A percentile compares a stretch with the other conserved stretches of the same genome.
Conservation (phyloP, 2,113 vertebrate genomes). For the Petrocephalus microphthalmus region DNA sequence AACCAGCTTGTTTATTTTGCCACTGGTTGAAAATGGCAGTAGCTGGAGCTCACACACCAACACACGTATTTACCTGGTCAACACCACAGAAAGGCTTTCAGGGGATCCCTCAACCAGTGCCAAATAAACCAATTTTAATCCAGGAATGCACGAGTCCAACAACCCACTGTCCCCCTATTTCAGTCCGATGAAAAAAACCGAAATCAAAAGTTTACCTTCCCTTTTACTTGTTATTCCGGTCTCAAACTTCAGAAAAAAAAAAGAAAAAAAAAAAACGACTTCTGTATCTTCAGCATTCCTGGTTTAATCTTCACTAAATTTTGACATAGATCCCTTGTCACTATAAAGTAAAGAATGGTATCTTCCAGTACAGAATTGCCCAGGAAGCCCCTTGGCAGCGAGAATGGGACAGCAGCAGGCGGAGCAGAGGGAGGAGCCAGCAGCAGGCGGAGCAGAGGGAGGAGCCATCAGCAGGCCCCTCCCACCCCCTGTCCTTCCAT, state of each 20-base stretch:
- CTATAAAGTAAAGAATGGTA: not conserved
- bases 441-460: not conserved
- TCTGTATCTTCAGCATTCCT: not conserved
- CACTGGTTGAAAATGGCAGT: not conserved
- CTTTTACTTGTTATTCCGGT: not conserved
- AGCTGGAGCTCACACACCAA: not conserved
- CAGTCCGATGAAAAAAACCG: not conserved
- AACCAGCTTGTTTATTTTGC: not conserved
- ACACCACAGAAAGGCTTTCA: not conserved
- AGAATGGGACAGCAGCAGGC: not conserved
- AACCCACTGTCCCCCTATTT: slow-evolving; percentile 5
- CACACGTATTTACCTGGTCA: not conserved
- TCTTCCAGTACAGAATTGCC: not conserved
- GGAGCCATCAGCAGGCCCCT: not conserved
- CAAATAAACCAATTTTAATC: slow-evolving; percentile 30
- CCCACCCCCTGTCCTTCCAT: not conserved
- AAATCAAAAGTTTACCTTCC: slow-evolving; percentile 6
- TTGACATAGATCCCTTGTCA: not conserved
- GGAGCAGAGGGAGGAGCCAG: not conserved
- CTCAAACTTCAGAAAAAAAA: not conserved
- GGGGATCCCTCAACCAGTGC: slow-evolving; percentile 33
- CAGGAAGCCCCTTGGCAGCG: not conserved
- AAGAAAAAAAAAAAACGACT: not conserved
- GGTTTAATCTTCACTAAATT: not conserved
- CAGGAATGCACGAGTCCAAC: slow-evolving; percentile 37